Base-by-base conservation (phyloP, 2,888 invertebrate species). In the Diogma glabrata region DNA sequence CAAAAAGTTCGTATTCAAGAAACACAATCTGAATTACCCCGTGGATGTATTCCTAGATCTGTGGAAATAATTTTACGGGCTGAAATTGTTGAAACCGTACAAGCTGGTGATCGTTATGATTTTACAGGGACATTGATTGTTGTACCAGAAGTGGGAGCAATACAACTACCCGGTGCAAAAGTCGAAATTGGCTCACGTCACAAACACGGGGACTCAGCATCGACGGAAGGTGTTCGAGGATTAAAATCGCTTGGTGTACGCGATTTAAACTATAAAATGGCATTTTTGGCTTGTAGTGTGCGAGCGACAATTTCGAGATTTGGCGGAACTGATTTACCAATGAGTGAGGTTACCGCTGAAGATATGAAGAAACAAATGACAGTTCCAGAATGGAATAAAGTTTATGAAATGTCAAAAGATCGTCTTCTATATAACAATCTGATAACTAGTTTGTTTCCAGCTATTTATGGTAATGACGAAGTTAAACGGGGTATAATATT, bases 1-100 rank as follows among this genome's bases (percentile, higher is more conserved):
- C 99, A 99, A 73, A 97, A 97, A 74, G 85, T 94, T 3, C 78
- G 96, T 50, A 87, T 99, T 57, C 99, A 99, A 68, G 99, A 99
- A 72, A 93, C 93, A 0, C 99, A 99, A 68, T 84, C 92, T 0
- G 99, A 99, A 67, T 71, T 99, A 24, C 97, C 99, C 0, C 73
- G 96, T 46, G 99, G 99, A 4, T 90, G 92, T 63, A 95, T 99
- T 61, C 99, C 99, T 0, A 77, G 99, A 33, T 93, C 93, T 53
- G 80, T 99, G 40, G 99, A 99, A 72, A 80, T 99, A 28, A 84
- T 99, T 59, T 72, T 99, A 49, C 76, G 97, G 57, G 94, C 93
- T 1, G 99, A 99, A 71, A 84, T 88, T 1, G 99, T 99, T 0
- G 99, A 99, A 71, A 83, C 84, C 20, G 94, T 97, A 0, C 95